Percentiles rank a stretch among this genome's conserved stretches.
phyloP scores from a whole-genome alignment of 2,797 vertebrate genomes.

The Gymnothorax reevesii region DNA sequence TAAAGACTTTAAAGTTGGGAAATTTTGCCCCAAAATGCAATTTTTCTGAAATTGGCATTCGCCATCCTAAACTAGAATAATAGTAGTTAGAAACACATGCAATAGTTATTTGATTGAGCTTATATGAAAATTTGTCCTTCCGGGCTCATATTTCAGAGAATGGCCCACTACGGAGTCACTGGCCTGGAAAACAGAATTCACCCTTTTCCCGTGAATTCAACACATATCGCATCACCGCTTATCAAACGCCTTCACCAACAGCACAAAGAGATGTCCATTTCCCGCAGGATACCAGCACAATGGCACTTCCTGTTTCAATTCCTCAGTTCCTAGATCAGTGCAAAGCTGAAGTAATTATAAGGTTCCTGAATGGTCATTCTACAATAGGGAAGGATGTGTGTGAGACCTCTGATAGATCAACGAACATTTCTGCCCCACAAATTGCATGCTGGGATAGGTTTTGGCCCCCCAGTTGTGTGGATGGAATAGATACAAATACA shows the following conservation, averaged over 20 bases:
- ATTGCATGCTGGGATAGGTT: no score
- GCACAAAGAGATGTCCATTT: neutral
- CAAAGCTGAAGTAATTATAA: neutral
- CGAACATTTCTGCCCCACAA: no score
- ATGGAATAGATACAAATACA: no score
- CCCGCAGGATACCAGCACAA: constrained; percentile 6
- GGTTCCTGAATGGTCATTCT: neutral
- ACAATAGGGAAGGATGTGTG: neutral
- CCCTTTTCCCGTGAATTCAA: constrained; percentile 12
- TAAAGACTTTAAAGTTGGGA: no score
- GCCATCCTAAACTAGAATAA: no score
- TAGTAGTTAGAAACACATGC: no score
- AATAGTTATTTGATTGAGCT: no score
- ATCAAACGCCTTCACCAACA: neutral
- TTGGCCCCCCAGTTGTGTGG: no score
- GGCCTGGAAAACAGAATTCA: constrained; percentile 33
- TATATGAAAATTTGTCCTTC: no score
- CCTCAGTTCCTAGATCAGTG: neutral
- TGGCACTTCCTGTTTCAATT: constrained; percentile 2
- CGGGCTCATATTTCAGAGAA: no score
- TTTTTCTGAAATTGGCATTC: no score
- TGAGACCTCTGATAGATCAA: neutral
- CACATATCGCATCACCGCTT: neutral
- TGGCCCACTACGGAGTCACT: constrained; percentile 36
- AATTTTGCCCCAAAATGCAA: no score